These are phyloP conservation scores for Dicentrarchus labrax DNA, from an alignment of 2,113 vertebrate species.

Conservation along the genomic window DNA sequence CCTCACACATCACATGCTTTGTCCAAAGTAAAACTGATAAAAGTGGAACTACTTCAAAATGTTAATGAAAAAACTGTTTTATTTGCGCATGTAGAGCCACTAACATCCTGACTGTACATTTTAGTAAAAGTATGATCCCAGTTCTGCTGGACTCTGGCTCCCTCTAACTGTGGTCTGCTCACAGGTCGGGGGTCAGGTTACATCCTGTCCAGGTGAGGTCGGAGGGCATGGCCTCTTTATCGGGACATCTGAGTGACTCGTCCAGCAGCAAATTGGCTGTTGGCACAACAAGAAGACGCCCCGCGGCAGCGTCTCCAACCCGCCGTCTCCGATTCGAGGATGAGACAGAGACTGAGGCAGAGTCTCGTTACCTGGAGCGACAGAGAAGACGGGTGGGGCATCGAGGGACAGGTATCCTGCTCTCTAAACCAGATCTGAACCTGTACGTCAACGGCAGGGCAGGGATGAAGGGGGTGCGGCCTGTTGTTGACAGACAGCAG, in stretches of 20 bases:
- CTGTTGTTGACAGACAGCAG: not conserved
- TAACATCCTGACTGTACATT: accelerated
- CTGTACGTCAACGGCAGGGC: constrained; percentile 61
- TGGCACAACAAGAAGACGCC: constrained; percentile 62
- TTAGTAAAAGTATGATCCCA: not conserved
- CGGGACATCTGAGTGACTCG: constrained; percentile 83
- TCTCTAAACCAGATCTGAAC: constrained; percentile 82
- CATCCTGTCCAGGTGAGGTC: constrained; percentile 45
- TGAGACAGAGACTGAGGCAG: constrained; percentile 88
- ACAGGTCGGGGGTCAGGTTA: constrained; percentile 60
- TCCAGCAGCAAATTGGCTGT: constrained; percentile 82
- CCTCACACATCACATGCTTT: too few relatives aligned
- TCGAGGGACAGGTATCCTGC: constrained; percentile 71
- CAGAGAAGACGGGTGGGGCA: constrained; percentile 79
- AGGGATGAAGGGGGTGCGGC: not conserved
- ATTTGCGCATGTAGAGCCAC: accelerated
- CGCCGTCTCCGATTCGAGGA: constrained; percentile 92
- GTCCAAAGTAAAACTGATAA: too few relatives aligned
- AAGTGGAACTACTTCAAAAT: too few relatives aligned
- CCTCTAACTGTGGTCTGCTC: not conserved
- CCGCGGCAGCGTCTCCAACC: constrained; percentile 78
- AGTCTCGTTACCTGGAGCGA: constrained; percentile 90
- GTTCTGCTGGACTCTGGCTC: not conserved
- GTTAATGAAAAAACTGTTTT: too few relatives aligned
- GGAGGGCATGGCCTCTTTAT: constrained; percentile 36